phyloP scores from a whole-genome alignment of 2,888 invertebrate genomes.

The Idaea aversata region DNA sequence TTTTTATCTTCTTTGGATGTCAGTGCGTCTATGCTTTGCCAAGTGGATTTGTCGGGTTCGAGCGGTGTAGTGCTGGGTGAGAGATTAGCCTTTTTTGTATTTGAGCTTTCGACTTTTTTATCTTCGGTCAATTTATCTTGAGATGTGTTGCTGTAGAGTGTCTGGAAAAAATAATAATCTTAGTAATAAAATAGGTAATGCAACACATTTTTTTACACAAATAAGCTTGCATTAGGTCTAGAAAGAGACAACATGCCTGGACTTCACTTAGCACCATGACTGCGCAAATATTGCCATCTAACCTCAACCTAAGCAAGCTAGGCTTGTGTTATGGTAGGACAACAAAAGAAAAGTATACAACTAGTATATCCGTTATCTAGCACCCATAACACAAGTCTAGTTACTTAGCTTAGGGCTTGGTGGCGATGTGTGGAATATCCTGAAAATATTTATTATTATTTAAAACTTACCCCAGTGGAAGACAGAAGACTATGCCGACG shows the following conservation, averaged over 20 bases:
- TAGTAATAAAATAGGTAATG: too few relatives aligned
- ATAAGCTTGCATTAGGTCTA: too few relatives aligned
- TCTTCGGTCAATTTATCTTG: constrained; percentile 52
- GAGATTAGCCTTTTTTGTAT: constrained; percentile 33
- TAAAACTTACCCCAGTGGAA: constrained; percentile 58
- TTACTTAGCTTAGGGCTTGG: too few relatives aligned
- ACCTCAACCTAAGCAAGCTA: too few relatives aligned
- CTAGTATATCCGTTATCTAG: too few relatives aligned
- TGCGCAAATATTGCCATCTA: too few relatives aligned
- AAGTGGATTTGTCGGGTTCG: constrained; percentile 57
- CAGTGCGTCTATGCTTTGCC: constrained; percentile 58
- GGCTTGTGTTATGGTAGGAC: too few relatives aligned
- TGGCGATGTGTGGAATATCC: neutral
- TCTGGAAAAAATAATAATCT: constrained; percentile 55
- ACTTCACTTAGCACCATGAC: too few relatives aligned
- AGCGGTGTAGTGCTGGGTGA: constrained; percentile 60
- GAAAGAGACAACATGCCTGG: too few relatives aligned
- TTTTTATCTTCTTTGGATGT: constrained; percentile 2
- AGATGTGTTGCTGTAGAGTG: constrained; percentile 61
- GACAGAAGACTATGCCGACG: constrained; percentile 68
- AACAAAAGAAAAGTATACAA: neutral
- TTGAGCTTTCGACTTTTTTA: constrained; percentile 40
- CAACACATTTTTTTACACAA: too few relatives aligned
- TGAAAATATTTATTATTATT: constrained; percentile 9
- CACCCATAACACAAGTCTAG: too few relatives aligned